Conservation (phyloP, 2,888 invertebrate species). For the Caenorhabditis drosophilae region DNA sequence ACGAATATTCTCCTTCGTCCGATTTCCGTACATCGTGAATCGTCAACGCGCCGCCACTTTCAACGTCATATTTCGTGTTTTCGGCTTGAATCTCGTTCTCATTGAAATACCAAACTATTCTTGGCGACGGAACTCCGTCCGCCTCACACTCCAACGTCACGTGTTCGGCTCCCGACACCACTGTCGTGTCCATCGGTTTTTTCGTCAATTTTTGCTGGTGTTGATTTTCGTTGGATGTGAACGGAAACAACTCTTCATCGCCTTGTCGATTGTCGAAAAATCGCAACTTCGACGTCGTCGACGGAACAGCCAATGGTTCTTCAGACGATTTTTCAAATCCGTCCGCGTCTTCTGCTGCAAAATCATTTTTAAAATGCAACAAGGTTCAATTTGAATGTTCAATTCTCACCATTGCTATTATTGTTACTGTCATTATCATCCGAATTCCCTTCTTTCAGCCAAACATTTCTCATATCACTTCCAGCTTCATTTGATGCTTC, state of each 20-base stretch:
- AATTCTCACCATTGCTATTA: too few relatives aligned
- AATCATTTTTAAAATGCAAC: conserved; percentile 10
- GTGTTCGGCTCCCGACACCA: conserved; percentile 37
- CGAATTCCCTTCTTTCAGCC: conserved; percentile 49
- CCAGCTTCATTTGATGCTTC: conserved; percentile 89
- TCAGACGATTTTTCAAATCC: conserved; percentile 20
- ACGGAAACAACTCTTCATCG: conserved; percentile 25
- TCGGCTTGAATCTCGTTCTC: conserved; percentile 25
- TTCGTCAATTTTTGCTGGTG: conserved; percentile 18
- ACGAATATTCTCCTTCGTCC: conserved; percentile 71
- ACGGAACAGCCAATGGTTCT: conserved; percentile 5
- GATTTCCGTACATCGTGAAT: conserved; percentile 44
- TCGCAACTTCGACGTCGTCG: conserved; percentile 7
- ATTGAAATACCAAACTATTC: conserved; percentile 31
- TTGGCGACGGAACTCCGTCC: conserved; percentile 25
- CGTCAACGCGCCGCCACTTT: conserved; percentile 19
- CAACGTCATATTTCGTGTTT: conserved; percentile 25
- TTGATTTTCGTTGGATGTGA: conserved; percentile 14
- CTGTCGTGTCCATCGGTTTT: conserved; percentile 34
- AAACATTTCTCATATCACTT: conserved; percentile 85
- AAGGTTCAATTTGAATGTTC: conserved; percentile 1
- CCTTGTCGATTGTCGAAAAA: conserved; percentile 26
- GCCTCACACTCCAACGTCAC: conserved; percentile 39
- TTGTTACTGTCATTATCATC: conserved; percentile 12
- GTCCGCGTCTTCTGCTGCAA: neutral